phyloP scores from a whole-genome alignment of 2,113 vertebrate species.

The Eubucco bourcierii region DNA sequence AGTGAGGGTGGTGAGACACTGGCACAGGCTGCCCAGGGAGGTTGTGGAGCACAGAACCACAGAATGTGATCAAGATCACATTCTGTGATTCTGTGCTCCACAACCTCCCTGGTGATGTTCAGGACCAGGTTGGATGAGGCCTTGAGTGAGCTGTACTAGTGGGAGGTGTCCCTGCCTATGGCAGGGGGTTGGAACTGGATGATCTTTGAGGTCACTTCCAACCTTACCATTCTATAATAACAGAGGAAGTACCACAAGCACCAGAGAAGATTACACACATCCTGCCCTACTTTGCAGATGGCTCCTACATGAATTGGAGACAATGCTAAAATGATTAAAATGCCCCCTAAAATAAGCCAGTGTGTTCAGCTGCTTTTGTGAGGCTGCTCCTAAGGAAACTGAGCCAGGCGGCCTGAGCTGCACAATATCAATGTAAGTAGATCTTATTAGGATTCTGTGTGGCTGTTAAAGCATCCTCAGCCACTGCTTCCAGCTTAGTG shows the following conservation, averaged over 20 bases:
- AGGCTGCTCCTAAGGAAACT: conserved; percentile 34
- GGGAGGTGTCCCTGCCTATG: no score
- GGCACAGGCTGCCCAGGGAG: no score
- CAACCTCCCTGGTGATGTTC: no score
- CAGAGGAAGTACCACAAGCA: conserved; percentile 25
- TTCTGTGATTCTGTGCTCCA: no score
- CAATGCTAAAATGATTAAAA: conserved; percentile 60
- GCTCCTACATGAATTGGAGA: conserved; percentile 44
- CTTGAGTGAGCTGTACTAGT: no score
- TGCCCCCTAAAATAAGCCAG: not conserved
- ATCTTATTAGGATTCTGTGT: conserved; percentile 65
- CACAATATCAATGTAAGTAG: conserved; percentile 38
- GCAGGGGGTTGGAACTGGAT: no score
- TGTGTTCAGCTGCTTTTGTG: conserved; percentile 28
- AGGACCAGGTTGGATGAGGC: no score
- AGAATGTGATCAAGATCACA: no score
- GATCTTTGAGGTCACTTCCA: no score
- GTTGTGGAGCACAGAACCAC: no score
- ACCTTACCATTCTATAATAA: not conserved
- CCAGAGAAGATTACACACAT: conserved; percentile 37
- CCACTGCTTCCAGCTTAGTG: not conserved
- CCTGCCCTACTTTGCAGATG: conserved; percentile 47
- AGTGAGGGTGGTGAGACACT: no score
- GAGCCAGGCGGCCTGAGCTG: conserved; percentile 20
- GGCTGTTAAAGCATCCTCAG: conserved; percentile 35